Evolutionary conservation across 2,797 vertebrate genomes (phyloP).

Genomic region (Lagodon rhomboides): DNA sequence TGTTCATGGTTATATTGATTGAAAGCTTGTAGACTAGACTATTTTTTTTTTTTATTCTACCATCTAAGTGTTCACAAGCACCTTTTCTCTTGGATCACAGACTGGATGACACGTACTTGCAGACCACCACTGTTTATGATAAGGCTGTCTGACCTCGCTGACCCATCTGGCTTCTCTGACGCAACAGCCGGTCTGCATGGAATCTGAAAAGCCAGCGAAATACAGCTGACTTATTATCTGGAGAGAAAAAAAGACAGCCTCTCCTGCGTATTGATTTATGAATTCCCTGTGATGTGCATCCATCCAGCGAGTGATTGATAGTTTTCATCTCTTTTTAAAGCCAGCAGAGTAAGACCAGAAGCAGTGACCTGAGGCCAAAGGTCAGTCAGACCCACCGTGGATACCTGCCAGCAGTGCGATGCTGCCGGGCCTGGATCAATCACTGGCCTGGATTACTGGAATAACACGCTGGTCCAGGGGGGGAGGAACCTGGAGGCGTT

Average conservation of each 20-base stretch:
- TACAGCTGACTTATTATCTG: slow-evolving; percentile 32
- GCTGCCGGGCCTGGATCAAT: slow-evolving; percentile 63
- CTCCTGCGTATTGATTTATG: slow-evolving; percentile 61
- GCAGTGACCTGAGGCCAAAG: slow-evolving; percentile 57
- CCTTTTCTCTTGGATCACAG: not conserved
- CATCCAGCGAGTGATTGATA: slow-evolving; percentile 52
- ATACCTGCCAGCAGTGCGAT: slow-evolving; percentile 37
- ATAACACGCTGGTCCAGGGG: slow-evolving; percentile 26
- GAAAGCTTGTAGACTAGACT: not conserved
- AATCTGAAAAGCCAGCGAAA: slow-evolving; percentile 9
- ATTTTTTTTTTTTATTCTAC: not conserved
- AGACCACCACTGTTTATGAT: not conserved
- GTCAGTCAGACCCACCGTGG: slow-evolving; percentile 47
- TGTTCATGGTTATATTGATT: not conserved
- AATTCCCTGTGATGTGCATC: slow-evolving; percentile 47
- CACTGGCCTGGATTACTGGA: slow-evolving; percentile 57
- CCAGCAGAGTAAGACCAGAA: slow-evolving; percentile 49
- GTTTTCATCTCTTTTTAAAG: slow-evolving; percentile 63
- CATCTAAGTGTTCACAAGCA: not conserved
- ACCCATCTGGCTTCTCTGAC: not conserved
- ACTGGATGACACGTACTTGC: not conserved
- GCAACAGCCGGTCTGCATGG: slow-evolving; percentile 15
- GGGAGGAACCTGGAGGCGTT: slow-evolving; percentile 23
- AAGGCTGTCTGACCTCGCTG: slow-evolving; percentile 12
- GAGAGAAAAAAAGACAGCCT: slow-evolving; percentile 7